These are phyloP conservation scores for Anseranas semipalmata DNA, from an alignment of 2,113 vertebrate genomes.

Conservation along the genomic window DNA sequence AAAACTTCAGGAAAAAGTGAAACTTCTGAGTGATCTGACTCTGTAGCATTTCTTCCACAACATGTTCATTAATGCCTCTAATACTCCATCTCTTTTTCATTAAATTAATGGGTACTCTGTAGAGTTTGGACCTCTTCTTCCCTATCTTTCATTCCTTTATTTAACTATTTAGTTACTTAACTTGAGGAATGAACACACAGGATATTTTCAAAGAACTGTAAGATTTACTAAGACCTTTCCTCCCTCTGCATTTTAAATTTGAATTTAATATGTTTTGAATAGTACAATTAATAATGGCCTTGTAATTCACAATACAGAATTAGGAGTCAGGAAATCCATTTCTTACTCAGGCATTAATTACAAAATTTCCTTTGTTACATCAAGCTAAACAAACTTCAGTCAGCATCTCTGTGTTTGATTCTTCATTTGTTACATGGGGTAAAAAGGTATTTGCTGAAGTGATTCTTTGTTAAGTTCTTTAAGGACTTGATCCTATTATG, in stretches of 20 bases:
- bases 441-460: neutral
- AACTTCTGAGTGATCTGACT: neutral
- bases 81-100: neutral
- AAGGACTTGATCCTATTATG: neutral
- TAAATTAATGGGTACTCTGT: neutral
- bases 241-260: neutral
- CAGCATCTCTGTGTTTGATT: neutral
- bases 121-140: neutral
- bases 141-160: neutral
- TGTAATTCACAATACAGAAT: neutral
- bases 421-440: neutral
- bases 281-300: neutral
- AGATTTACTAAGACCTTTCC: neutral
- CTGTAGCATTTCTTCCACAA: neutral
- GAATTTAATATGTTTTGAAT: neutral
- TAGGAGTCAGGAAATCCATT: neutral
- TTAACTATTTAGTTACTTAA: neutral
- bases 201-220: neutral
- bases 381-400: neutral
- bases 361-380: neutral
- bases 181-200: neutral
- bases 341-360: neutral
- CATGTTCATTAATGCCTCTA: neutral
- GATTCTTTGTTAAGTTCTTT: neutral
- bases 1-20: constrained; percentile 11